Base-by-base conservation (phyloP, 2,888 invertebrate species). In the Drosophila barbarae region DNA sequence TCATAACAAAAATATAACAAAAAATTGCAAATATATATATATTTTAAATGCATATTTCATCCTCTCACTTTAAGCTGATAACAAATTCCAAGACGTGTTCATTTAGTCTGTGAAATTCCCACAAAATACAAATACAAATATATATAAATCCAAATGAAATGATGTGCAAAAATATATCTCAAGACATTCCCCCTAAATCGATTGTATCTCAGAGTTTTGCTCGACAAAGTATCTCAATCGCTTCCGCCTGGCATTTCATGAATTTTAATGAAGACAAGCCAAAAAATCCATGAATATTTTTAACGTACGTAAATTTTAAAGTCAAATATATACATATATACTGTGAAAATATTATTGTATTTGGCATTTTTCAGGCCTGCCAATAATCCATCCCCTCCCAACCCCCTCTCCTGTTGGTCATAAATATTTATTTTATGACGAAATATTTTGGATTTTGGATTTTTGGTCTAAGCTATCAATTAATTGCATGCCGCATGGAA, bases 381-480 rank as follows among this genome's bases (percentile, higher is more conserved):
- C 8, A 46, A 41, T 41, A 41, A 41, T 41, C 23, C 23, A 4
- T 23, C 23, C 21, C 21, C 21, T 21, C 21, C 7, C 4, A 1
- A n/a, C n/a, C 12, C 2, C 10, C 4, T 6, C 12, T 18, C 44
- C 46, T 2, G 0, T 28, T 12, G 3, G 30, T 5, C 21, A 32
- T 47, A 47, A 47, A 47, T 47, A 47, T 47, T 47, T 47, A 30
- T 32, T 32, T 47, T 47, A 47, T 47, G 46, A 47, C 46, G 28
- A 52, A 18, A 41, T 23, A 41, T 41, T 50, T 54, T 12, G 15
- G 32, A 32, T 18, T 23, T 32, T 8, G 21, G 7, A 23, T 21
- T 34, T 51, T 65, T 30, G 38, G 39, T 26, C 42, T 55, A 34
- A 47, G 58, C 72, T 51, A 77, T 77, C 78, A 77, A 77, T 69